Base-by-base conservation (phyloP, 2,797 vertebrate species). In the Sebastes wilsoni region DNA sequence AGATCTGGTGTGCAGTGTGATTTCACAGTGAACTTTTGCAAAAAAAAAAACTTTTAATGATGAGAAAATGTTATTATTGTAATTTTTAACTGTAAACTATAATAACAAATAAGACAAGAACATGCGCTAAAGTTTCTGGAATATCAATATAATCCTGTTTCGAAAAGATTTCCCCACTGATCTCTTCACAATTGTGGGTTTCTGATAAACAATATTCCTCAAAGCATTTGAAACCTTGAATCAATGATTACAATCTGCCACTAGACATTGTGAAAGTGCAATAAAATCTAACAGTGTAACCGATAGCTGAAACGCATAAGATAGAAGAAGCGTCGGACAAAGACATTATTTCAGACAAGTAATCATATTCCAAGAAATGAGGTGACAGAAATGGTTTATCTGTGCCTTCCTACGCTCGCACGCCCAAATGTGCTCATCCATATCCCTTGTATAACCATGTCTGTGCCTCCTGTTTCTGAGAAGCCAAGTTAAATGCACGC, bases 341-440 rank as follows among this genome's bases (percentile, higher is more conserved):
- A 75, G 23, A 68, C 72, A 84, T 88, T 80, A 78, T 67, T 68
- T 66, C 2, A 60, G 75, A 85, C 83, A 91, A 73, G 81, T 84
- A 86, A 91, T 93, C 81, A 86, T 70, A 84, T 64, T 81, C 55
- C 52, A 62, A 80, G 75, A 74, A 81, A 92, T 85, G 49, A 91
- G 62, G 84, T 92, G 90, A 89, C 88, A 91, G 66, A 88, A 89
- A 64, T 64, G 64, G 80, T 91, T 93, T 85, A 84, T 90, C 87
- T 68, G 75, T 54, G 38, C 66, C 64, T 82, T 85, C 69, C 73
- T 68, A 61, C 58, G 13, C 67, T 81, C 64, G 36, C 20, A 58
- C 3, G 22, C 66, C 52, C 34, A 78, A 80, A 79, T 73, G 67
- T 68, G 61, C 81, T 71, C 25, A 10, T 82, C 30, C 72, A 66